These are phyloP conservation scores for Daboia siamensis DNA, from an alignment of 2,113 vertebrate species.

Conservation along the genomic window DNA sequence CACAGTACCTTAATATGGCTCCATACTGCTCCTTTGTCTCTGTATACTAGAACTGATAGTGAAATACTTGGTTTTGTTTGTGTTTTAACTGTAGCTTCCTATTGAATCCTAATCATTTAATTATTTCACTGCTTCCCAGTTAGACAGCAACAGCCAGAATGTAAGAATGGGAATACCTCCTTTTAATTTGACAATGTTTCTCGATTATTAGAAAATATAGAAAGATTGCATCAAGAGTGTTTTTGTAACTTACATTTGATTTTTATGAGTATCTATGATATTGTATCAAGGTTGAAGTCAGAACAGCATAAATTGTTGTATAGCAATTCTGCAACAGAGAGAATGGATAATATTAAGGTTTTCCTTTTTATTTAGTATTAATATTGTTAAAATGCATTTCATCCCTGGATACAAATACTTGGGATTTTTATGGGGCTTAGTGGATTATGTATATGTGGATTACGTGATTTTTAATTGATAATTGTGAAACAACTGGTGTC, in stretches of 20 bases:
- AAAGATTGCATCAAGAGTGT: neutral
- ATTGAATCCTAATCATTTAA: neutral
- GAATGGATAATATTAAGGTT: neutral
- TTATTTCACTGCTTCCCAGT: neutral
- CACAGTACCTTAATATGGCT: neutral
- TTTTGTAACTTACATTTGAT: neutral
- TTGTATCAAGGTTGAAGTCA: neutral
- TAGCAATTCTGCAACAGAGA: neutral
- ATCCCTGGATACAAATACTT: neutral
- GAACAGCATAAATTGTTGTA: neutral
- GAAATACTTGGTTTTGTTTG: too few species aligned
- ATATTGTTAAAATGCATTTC: neutral
- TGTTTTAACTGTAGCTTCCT: neutral
- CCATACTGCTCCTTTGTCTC: neutral
- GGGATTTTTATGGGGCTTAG: neutral
- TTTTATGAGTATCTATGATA: neutral
- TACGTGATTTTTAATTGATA: neutral
- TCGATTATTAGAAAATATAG: neutral
- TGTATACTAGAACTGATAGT: neutral
- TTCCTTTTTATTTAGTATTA: neutral
- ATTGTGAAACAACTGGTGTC: neutral
- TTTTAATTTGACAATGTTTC: neutral
- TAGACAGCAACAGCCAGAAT: neutral
- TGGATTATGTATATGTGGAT: neutral
- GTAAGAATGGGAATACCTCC: neutral